phyloP scores from a whole-genome alignment of 2,888 invertebrate species.

The Yponomeuta evonymella region DNA sequence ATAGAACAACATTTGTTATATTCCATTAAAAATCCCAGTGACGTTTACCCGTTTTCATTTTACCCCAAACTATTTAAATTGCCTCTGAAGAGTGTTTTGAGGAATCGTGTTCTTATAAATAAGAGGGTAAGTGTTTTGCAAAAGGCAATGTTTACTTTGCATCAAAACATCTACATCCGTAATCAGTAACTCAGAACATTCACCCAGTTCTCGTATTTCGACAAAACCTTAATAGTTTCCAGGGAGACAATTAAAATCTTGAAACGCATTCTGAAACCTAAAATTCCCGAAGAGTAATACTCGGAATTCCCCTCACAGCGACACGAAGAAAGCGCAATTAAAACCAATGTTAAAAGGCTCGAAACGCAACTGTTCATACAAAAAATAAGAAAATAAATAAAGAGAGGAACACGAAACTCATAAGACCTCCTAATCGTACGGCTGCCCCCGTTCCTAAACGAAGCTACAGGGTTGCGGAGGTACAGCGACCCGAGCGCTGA shows the following conservation, averaged over 20 bases:
- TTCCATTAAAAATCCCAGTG: no score
- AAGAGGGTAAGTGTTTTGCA: no score
- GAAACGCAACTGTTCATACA: conserved; percentile 16
- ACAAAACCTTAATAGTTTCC: neutral
- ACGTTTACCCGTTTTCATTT: no score
- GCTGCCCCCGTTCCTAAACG: conserved; percentile 76
- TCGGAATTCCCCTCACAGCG: neutral
- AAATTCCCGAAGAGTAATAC: neutral
- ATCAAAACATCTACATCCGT: no score
- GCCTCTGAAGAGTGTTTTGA: no score
- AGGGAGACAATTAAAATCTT: neutral
- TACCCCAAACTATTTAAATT: no score
- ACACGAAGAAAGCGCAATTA: conserved; percentile 13
- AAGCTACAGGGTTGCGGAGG: conserved; percentile 21
- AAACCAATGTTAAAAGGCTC: neutral
- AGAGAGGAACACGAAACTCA: conserved; percentile 28
- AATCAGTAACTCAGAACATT: neutral
- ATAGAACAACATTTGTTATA: no score
- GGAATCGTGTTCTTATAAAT: no score
- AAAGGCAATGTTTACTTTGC: no score
- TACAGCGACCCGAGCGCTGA: neutral
- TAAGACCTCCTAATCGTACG: conserved; percentile 67
- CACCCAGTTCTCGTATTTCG: neutral
- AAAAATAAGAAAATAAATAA: conserved; percentile 9
- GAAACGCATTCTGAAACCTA: neutral